Percentiles rank a stretch among this genome's conserved stretches.
These are phyloP conservation scores for Ctenopoma multispine DNA, from an alignment of 2,797 vertebrate genomes.

Conservation along the genomic window DNA sequence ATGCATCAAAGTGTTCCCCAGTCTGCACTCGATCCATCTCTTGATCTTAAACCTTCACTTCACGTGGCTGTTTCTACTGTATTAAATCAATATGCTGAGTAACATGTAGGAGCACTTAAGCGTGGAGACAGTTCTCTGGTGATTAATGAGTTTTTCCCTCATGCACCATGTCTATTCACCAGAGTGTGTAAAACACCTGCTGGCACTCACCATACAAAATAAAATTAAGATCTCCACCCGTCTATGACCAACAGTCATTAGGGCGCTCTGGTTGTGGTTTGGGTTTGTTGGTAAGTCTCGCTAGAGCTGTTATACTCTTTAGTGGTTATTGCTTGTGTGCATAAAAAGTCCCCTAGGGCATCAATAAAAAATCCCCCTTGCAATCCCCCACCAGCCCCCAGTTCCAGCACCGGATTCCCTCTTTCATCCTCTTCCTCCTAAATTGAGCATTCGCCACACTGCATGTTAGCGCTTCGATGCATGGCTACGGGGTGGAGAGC, in stretches of 20 bases:
- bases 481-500: slow-evolving; percentile 54
- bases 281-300: slow-evolving; percentile 49
- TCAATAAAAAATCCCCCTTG: slow-evolving; percentile 63
- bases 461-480: slow-evolving; percentile 53
- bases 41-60: slow-evolving; percentile 19
- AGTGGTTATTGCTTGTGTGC: slow-evolving; percentile 69
- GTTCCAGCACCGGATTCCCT: slow-evolving; percentile 44
- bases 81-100: slow-evolving; percentile 61
- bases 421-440: slow-evolving; percentile 67
- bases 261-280: slow-evolving; percentile 8
- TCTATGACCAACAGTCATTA: slow-evolving; percentile 39
- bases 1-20: background rate
- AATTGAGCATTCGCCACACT: slow-evolving; percentile 69
- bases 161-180: slow-evolving; percentile 29
- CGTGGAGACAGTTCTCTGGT: slow-evolving; percentile 35
- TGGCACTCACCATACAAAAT: slow-evolving; percentile 41
- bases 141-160: slow-evolving; percentile 52
- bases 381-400: slow-evolving; percentile 49
- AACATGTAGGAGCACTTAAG: slow-evolving; percentile 36
- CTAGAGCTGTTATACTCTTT: slow-evolving; percentile 52
- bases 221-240: slow-evolving; percentile 30
- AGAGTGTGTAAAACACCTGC: slow-evolving; percentile 55
- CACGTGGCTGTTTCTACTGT: slow-evolving; percentile 30
- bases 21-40: background rate
- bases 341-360: slow-evolving; percentile 66